Conservation (phyloP, 2,888 invertebrate species). For the Drosophila cracens region DNA sequence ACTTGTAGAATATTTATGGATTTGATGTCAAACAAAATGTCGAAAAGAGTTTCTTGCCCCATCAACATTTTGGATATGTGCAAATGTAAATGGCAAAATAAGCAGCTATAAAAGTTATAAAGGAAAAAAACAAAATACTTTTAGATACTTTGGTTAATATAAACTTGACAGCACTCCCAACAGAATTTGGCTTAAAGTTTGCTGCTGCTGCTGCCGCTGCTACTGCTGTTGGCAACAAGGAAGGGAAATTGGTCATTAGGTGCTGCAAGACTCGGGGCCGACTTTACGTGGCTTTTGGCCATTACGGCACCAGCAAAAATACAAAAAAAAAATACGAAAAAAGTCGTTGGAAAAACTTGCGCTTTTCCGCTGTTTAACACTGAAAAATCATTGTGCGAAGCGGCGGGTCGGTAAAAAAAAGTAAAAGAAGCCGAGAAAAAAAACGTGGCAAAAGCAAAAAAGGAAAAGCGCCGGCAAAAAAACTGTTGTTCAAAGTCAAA, state of each 20-base stretch:
- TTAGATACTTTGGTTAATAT: slow-evolving; percentile 2
- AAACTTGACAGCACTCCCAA: slow-evolving; percentile 32
- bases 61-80: slow-evolving; percentile 9
- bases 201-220: slow-evolving; percentile 6
- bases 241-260: slow-evolving; percentile 81
- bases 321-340: slow-evolving; percentile 45
- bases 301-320: slow-evolving; percentile 48
- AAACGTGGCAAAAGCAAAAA: slow-evolving; percentile 41
- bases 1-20: slow-evolving; percentile 53
- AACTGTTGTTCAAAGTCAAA: slow-evolving; percentile 80
- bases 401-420: slow-evolving; percentile 16
- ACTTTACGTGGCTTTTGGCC: slow-evolving; percentile 70
- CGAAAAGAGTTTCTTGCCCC: slow-evolving; percentile 18
- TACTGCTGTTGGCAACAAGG: slow-evolving; percentile 1
- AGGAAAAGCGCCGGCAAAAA: slow-evolving; percentile 64
- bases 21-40: slow-evolving; percentile 48
- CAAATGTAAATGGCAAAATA: slow-evolving; percentile 35
- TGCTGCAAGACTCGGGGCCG: slow-evolving; percentile 42
- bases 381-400: slow-evolving; percentile 64
- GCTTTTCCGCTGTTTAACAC: slow-evolving; percentile 66
- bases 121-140: neutral
- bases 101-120: slow-evolving; percentile 6
- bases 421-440: slow-evolving; percentile 23
- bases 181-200: slow-evolving; percentile 41
- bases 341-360: slow-evolving; percentile 69